These are phyloP conservation scores for Argyrosomus regius DNA, from an alignment of 2,797 vertebrate species.

Conservation along the genomic window DNA sequence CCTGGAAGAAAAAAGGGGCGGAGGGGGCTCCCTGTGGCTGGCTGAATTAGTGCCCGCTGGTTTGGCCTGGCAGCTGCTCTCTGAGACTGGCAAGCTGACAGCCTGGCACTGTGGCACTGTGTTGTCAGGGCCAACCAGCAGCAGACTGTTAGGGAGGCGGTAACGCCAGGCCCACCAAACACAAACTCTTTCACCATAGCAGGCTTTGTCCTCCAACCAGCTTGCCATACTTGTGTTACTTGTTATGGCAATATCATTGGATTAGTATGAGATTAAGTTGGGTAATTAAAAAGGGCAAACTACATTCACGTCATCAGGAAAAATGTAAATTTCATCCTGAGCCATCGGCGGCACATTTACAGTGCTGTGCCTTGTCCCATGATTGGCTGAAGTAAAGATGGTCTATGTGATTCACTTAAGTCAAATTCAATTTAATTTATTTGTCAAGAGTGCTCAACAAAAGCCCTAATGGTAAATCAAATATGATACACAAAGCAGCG, in stretches of 20 bases:
- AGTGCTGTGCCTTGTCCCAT: neutral
- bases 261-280: constrained; percentile 77
- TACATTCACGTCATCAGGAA: constrained; percentile 47
- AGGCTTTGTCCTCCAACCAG: constrained; percentile 69
- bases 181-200: constrained; percentile 59
- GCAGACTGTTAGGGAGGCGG: constrained; percentile 65
- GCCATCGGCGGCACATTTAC: constrained; percentile 26
- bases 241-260: constrained; percentile 72
- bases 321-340: constrained; percentile 59
- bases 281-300: constrained; percentile 76
- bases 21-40: constrained; percentile 82
- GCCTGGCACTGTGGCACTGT: constrained; percentile 67
- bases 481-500: constrained; percentile 44
- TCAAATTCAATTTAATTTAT: constrained; percentile 48
- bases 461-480: constrained; percentile 50
- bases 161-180: constrained; percentile 64
- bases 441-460: constrained; percentile 42
- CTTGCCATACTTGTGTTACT: constrained; percentile 55
- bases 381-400: constrained; percentile 3
- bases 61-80: constrained; percentile 85
- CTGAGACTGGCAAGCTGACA: constrained; percentile 83
- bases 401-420: constrained; percentile 42
- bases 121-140: constrained; percentile 81
- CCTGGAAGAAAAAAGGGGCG: constrained; percentile 72
- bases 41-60: constrained; percentile 87